Evolutionary conservation across 1,140 invertebrate species (phyloP).

Genomic region (Paraescarpia echinospica): DNA sequence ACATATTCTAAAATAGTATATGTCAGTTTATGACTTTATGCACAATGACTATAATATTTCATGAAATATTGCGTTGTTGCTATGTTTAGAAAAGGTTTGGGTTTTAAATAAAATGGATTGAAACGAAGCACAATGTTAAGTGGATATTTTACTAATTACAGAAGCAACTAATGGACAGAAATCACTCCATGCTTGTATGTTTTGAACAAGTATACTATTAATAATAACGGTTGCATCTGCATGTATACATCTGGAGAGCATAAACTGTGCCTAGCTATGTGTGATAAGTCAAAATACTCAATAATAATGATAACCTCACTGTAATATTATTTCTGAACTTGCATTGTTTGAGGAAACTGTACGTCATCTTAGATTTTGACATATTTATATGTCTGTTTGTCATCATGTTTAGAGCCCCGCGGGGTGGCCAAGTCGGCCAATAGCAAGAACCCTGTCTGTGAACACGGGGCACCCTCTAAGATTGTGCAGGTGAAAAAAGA

Average conservation of each 20-base stretch:
- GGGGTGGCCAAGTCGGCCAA: not conserved
- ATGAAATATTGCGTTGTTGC: too few species aligned
- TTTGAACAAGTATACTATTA: too few species aligned
- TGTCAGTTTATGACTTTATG: too few species aligned
- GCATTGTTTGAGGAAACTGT: not conserved
- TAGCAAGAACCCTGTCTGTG: conserved; percentile 40
- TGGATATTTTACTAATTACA: not conserved
- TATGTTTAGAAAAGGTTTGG: not conserved
- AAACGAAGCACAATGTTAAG: not conserved
- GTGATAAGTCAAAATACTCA: not conserved
- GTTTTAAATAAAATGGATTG: not conserved
- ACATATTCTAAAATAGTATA: too few species aligned
- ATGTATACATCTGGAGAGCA: not conserved
- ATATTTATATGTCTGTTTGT: not conserved
- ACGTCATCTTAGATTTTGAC: not conserved
- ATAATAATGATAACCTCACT: not conserved
- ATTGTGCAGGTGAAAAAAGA: conserved; percentile 47
- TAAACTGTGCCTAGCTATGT: not conserved
- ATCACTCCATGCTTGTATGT: too few species aligned
- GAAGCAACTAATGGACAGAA: not conserved
- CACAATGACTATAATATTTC: too few species aligned
- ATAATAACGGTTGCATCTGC: too few species aligned
- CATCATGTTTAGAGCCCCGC: not conserved
- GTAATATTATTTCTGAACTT: not conserved
- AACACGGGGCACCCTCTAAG: conserved; percentile 46